Evolutionary conservation across 2,888 invertebrate genomes (phyloP).

Genomic region (Drosophila pseudotalamancana): DNA sequence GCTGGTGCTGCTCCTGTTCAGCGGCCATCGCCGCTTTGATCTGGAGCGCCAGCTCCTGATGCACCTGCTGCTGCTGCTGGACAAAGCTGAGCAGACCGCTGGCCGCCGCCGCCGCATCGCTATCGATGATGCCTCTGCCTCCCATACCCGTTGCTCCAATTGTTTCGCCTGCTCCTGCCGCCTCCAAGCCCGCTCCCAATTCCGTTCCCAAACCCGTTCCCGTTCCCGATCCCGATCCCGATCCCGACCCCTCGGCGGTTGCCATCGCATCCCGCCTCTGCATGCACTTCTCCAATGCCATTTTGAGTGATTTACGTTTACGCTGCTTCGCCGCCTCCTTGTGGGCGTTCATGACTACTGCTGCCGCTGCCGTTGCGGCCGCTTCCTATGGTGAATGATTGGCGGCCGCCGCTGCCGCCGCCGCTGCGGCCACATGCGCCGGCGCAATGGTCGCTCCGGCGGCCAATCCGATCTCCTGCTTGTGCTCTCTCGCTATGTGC

Average conservation of each 20-base stretch:
- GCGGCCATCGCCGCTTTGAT: constrained; percentile 75
- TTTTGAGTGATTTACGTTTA: constrained; percentile 83
- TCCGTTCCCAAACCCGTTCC: constrained; percentile 1
- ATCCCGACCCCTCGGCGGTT: constrained; percentile 32
- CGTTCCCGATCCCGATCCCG: constrained; percentile 19
- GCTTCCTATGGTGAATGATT: constrained; percentile 85
- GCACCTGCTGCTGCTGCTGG: constrained; percentile 41
- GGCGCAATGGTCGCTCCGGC: constrained; percentile 79
- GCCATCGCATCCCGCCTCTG: constrained; percentile 81
- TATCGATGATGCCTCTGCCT: not conserved
- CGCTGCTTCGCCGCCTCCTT: constrained; percentile 82
- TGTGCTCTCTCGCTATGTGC: constrained; percentile 95
- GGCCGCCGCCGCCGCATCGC: constrained; percentile 23
- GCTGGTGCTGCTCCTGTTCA: constrained; percentile 63
- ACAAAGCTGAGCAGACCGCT: constrained; percentile 46
- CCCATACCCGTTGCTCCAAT: no score
- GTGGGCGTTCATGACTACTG: constrained; percentile 83
- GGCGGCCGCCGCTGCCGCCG: constrained; percentile 81
- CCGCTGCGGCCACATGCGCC: constrained; percentile 81
- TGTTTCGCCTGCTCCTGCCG: not conserved
- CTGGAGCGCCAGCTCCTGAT: constrained; percentile 60
- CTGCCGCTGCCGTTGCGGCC: constrained; percentile 83
- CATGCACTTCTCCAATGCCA: constrained; percentile 83
- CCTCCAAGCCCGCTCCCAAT: constrained; percentile 7
- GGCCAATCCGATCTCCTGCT: constrained; percentile 86